Percentiles rank a stretch among this genome's conserved stretches.
Evolutionary conservation across 2,113 vertebrate genomes (phyloP).

Genomic region (Peromyscus polionotus): DNA sequence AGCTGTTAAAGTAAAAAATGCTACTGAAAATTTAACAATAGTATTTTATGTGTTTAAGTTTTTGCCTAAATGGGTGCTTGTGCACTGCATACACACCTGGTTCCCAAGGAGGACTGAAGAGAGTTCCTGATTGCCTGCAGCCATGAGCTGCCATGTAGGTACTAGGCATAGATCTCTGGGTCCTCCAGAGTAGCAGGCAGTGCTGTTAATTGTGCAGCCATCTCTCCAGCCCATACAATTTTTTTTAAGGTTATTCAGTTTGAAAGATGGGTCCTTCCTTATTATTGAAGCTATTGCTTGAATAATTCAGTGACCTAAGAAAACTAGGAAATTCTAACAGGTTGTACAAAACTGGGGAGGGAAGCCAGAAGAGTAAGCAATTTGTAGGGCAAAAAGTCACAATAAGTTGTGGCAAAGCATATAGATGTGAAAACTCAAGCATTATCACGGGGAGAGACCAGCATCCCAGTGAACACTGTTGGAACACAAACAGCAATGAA

Average conservation of each 20-base stretch:
- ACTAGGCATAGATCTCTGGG: no score
- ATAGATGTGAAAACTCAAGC: background rate
- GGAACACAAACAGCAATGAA: background rate
- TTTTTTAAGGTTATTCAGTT: background rate
- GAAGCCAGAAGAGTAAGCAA: background rate
- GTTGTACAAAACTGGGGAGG: background rate
- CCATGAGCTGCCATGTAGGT: no score
- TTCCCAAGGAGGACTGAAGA: background rate
- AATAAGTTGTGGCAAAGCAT: background rate
- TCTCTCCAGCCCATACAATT: background rate
- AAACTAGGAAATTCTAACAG: background rate
- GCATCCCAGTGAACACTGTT: background rate
- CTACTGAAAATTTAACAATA: background rate
- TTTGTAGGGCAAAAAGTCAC: background rate
- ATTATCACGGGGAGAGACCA: background rate
- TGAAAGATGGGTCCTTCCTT: background rate
- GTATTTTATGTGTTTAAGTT: background rate
- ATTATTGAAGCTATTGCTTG: background rate
- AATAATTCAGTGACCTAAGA: background rate
- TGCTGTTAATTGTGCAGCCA: background rate
- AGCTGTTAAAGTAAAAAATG: background rate
- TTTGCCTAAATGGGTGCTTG: background rate
- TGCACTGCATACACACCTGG: background rate
- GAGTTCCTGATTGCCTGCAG: no score
- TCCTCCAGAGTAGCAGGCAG: background rate